Conservation (phyloP, 2,797 vertebrate genomes). For the Euphonia xanthogaster region DNA sequence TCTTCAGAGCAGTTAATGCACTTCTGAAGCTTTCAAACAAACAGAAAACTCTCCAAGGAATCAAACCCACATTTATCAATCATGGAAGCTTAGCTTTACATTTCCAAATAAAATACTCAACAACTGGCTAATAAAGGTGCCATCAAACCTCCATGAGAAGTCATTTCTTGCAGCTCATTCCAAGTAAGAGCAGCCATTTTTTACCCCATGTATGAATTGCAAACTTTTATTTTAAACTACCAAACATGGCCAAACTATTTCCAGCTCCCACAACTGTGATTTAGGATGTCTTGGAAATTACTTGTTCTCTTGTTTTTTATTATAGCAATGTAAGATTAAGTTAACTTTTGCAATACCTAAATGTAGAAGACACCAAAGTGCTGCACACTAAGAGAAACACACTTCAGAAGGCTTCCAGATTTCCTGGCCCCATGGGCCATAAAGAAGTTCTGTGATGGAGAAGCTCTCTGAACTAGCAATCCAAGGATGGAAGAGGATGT, state of each 20-base stretch:
- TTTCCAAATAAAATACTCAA: neutral
- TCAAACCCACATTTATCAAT: constrained; percentile 24
- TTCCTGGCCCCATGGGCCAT: neutral
- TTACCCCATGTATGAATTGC: neutral
- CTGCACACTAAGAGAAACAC: neutral
- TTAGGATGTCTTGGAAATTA: neutral
- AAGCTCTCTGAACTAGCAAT: neutral
- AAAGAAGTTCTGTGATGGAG: neutral
- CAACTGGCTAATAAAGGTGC: neutral
- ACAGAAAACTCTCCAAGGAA: neutral
- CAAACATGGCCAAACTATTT: neutral
- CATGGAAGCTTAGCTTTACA: constrained; percentile 54
- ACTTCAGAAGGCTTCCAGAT: neutral
- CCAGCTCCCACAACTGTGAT: neutral
- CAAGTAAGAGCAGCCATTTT: neutral
- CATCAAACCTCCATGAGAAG: neutral
- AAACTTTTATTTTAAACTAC: neutral
- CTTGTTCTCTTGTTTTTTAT: neutral
- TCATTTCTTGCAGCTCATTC: neutral
- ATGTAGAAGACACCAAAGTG: neutral
- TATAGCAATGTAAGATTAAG: neutral
- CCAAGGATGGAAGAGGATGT: neutral
- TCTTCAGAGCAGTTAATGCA: neutral
- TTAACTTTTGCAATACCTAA: neutral
- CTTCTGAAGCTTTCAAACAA: constrained; percentile 1